These are phyloP conservation scores for Actias luna DNA, from an alignment of 2,888 invertebrate genomes.

Conservation along the genomic window DNA sequence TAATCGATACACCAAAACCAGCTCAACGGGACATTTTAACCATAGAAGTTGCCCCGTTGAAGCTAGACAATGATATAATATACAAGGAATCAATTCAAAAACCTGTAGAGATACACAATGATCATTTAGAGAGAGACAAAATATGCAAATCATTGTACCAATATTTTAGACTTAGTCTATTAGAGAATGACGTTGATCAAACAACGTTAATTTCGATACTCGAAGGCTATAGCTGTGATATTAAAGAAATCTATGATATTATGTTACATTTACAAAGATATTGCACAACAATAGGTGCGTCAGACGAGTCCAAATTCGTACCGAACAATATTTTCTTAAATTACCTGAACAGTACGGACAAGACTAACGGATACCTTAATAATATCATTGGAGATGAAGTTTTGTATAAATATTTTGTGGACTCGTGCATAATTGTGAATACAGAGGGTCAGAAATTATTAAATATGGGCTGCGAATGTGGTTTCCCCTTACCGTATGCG, in stretches of 20 bases:
- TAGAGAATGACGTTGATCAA: constrained; percentile 61
- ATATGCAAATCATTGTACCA: constrained; percentile 68
- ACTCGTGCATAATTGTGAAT: constrained; percentile 82
- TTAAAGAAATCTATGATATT: constrained; percentile 63
- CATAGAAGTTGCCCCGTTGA: constrained; percentile 19
- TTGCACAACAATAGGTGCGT: constrained; percentile 61
- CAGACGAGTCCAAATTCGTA: constrained; percentile 65
- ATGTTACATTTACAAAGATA: constrained; percentile 69
- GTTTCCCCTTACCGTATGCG: constrained; percentile 80
- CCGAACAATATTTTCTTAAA: constrained; percentile 69
- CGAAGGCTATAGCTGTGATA: constrained; percentile 73
- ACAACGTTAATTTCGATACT: constrained; percentile 70
- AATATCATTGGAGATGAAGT: constrained; percentile 61
- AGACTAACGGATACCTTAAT: constrained; percentile 52
- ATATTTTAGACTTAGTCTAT: constrained; percentile 71
- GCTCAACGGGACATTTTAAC: constrained; percentile 18
- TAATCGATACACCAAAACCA: constrained; percentile 40
- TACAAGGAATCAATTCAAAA: constrained; percentile 75
- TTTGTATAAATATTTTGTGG: constrained; percentile 77
- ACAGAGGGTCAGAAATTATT: constrained; percentile 59
- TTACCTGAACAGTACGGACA: constrained; percentile 56
- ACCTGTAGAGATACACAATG: constrained; percentile 64
- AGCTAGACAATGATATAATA: constrained; percentile 56
- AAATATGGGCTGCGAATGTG: constrained; percentile 81
- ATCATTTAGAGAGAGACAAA: constrained; percentile 52